phyloP scores from a whole-genome alignment of 2,797 vertebrate genomes.

The Clarias pachynema region DNA sequence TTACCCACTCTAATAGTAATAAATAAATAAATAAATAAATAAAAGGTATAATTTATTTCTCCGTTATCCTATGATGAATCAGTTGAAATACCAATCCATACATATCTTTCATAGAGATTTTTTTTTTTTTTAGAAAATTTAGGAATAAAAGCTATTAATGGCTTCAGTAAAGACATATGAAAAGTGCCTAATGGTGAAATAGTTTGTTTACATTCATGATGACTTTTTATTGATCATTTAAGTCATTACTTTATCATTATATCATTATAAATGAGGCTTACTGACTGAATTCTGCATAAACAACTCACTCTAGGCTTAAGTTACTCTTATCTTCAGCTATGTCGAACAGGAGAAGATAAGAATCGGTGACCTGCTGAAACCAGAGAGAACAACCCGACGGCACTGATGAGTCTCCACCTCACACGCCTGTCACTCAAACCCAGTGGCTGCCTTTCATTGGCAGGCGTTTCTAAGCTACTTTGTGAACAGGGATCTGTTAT shows the following conservation, averaged over 20 bases:
- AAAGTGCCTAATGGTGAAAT: background rate
- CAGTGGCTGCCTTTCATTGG: background rate
- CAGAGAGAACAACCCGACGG: constrained; percentile 50
- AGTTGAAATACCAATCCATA: background rate
- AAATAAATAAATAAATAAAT: too few relatives aligned
- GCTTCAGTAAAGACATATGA: background rate
- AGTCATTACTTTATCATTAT: background rate
- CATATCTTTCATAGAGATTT: too few relatives aligned
- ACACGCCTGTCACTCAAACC: constrained; percentile 43
- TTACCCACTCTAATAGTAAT: too few relatives aligned
- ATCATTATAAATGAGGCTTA: background rate
- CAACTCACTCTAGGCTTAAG: background rate
- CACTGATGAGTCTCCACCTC: constrained; percentile 46
- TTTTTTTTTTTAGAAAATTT: background rate
- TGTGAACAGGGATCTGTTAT: background rate
- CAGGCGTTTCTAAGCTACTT: background rate
- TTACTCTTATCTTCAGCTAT: constrained; percentile 1
- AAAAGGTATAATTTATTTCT: too few relatives aligned
- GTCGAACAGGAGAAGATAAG: constrained; percentile 36
- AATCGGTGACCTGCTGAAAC: constrained; percentile 50
- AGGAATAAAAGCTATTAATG: background rate
- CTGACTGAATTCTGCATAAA: background rate
- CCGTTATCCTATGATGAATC: background rate
- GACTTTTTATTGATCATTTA: background rate
- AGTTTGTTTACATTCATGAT: background rate